phyloP scores from a whole-genome alignment of 1,140 invertebrate genomes.

The Tetranychus urticae region DNA sequence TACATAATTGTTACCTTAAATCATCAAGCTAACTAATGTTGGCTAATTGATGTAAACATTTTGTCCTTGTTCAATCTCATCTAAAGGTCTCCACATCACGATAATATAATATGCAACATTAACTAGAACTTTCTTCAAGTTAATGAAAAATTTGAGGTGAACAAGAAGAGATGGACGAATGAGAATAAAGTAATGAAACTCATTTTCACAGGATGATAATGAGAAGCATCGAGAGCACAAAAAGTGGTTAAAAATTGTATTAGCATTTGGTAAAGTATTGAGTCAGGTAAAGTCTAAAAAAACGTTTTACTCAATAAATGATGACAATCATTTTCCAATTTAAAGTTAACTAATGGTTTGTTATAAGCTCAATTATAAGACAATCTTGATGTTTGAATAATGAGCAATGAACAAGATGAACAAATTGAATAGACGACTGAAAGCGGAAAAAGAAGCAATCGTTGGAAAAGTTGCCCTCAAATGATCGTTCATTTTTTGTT shows the following conservation, averaged over 20 bases:
- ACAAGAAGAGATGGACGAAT: neutral
- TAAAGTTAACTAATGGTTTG: neutral
- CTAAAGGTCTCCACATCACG: neutral
- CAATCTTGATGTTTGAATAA: no score
- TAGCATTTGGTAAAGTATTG: neutral
- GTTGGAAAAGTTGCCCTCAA: no score
- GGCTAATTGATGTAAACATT: neutral
- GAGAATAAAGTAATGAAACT: neutral
- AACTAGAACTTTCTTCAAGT: neutral
- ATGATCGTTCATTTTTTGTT: neutral
- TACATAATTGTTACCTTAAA: neutral
- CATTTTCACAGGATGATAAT: neutral
- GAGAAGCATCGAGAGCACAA: neutral
- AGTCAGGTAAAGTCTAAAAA: neutral
- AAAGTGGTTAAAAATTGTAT: neutral
- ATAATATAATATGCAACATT: neutral
- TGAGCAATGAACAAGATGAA: no score
- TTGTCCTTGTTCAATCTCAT: neutral
- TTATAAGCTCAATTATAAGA: no score
- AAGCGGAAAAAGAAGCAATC: no score
- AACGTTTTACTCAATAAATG: neutral
- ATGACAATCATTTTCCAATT: neutral
- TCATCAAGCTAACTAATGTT: neutral
- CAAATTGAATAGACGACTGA: no score
- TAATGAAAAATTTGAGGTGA: neutral